Conservation (phyloP, 1,140 invertebrate species). For the Drosophila lacertosa region DNA sequence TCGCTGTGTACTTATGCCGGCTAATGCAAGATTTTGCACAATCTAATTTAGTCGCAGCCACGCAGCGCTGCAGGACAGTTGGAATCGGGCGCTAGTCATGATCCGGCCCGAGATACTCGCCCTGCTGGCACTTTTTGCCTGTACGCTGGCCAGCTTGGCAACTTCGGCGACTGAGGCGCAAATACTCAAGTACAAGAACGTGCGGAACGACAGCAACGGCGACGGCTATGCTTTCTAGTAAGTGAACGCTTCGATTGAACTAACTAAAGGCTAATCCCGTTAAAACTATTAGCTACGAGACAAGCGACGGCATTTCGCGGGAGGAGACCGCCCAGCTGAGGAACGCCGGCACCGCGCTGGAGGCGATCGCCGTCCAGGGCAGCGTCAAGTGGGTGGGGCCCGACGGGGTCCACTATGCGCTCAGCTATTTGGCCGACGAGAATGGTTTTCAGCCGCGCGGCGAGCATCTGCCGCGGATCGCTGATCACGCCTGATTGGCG, state of each 20-base stretch:
- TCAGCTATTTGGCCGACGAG: constrained; percentile 89
- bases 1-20: not conserved
- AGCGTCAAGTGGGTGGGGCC: constrained; percentile 88
- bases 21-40: constrained; percentile 24
- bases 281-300: constrained; percentile 87
- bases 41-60: constrained; percentile 45
- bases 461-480: constrained; percentile 85
- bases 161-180: constrained; percentile 67
- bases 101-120: constrained; percentile 15
- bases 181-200: constrained; percentile 84
- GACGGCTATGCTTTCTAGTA: constrained; percentile 84
- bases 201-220: constrained; percentile 76
- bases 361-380: constrained; percentile 86
- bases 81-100: constrained; percentile 31
- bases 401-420: constrained; percentile 87
- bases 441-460: constrained; percentile 89
- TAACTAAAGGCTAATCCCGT: no score
- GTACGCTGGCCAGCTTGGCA: constrained; percentile 5
- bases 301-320: constrained; percentile 88
- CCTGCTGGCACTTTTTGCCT: constrained; percentile 20
- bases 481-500: constrained; percentile 58
- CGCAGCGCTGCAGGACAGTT: constrained; percentile 44
- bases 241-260: constrained; percentile 55
- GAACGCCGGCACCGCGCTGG: constrained; percentile 83
- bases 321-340: constrained; percentile 87